phyloP scores from a whole-genome alignment of 2,888 invertebrate species.

The Myopa testacea region DNA sequence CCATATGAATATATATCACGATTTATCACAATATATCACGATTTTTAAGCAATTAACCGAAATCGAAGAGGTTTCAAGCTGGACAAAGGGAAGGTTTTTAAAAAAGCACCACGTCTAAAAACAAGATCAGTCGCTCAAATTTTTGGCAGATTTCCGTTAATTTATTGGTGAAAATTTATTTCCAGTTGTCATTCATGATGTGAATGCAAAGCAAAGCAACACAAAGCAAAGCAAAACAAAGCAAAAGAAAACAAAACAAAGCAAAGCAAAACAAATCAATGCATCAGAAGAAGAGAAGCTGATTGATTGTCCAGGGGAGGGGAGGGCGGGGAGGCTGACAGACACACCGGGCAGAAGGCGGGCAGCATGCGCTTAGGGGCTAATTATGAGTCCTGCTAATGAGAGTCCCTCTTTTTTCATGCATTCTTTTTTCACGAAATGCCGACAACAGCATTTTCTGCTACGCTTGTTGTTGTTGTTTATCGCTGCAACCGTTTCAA shows the following conservation, averaged over 20 bases:
- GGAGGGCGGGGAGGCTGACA: not conserved
- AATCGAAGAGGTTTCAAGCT: slow-evolving; percentile 2
- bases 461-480: too few relatives aligned
- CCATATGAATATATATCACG: slow-evolving; percentile 19
- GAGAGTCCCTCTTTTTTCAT: slow-evolving; percentile 3
- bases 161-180: slow-evolving; percentile 34
- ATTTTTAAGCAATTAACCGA: slow-evolving; percentile 27
- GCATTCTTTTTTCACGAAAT: not conserved
- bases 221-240: not conserved
- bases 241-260: not conserved
- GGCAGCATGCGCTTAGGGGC: slow-evolving; percentile 16
- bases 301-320: not conserved
- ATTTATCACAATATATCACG: slow-evolving; percentile 27
- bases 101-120: not conserved
- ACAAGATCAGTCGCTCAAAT: not conserved
- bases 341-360: not conserved
- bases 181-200: slow-evolving; percentile 18
- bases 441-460: too few relatives aligned
- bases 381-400: slow-evolving; percentile 35
- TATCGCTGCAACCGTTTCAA: not conserved
- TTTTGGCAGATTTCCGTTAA: slow-evolving; percentile 22
- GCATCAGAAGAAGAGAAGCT: not conserved
- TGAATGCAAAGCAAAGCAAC: not conserved
- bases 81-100: not conserved
- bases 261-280: not conserved